These are phyloP conservation scores for Smutsia gigantea DNA, from an alignment of 2,797 vertebrate genomes.

Conservation along the genomic window DNA sequence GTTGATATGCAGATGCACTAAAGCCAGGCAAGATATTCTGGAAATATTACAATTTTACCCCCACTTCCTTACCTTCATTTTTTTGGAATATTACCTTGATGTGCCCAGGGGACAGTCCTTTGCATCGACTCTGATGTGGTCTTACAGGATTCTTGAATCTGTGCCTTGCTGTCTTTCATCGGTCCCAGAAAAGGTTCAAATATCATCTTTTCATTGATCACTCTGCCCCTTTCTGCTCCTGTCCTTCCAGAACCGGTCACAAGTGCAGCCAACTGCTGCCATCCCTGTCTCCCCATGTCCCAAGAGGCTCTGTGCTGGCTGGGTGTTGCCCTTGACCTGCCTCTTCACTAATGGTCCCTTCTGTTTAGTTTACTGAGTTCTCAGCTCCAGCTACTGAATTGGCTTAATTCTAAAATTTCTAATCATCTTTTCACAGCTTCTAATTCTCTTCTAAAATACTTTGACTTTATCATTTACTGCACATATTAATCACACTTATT, in stretches of 20 bases:
- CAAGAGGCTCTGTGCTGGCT: fast-evolving
- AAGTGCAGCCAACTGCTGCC: not conserved
- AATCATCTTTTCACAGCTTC: not conserved
- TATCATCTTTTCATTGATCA: fast-evolving
- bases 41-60: too few relatives aligned
- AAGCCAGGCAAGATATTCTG: too few relatives aligned
- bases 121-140: not conserved
- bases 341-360: fast-evolving
- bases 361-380: not conserved
- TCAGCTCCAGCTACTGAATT: not conserved
- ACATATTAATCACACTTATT: not conserved
- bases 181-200: too few relatives aligned
- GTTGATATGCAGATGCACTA: too few relatives aligned
- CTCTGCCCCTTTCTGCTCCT: fast-evolving
- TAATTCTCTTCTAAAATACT: not conserved
- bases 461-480: too few relatives aligned
- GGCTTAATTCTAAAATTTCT: not conserved
- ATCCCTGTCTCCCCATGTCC: too few relatives aligned
- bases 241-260: not conserved
- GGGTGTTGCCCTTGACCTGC: too few relatives aligned
- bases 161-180: not conserved
- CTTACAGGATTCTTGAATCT: not conserved
- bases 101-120: fast-evolving
- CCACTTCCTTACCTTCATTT: too few relatives aligned
- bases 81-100: too few relatives aligned